Evolutionary conservation across 2,888 invertebrate genomes (phyloP), one percentile per base, ranked within the genome.

Genomic region (Embidobia sp.): DNA sequence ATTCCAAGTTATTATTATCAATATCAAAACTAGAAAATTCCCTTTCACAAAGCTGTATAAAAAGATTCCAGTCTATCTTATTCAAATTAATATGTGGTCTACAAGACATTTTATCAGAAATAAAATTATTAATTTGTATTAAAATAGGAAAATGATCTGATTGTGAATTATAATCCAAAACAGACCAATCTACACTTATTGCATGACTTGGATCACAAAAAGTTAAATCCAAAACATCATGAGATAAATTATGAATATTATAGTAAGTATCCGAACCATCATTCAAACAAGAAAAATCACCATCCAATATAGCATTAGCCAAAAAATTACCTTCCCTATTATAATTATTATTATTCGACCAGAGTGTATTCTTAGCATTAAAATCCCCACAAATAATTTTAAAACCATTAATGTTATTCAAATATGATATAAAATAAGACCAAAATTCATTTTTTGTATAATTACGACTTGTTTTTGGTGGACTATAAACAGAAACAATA

Each of bases 401-500:
- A 18, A 19, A 2, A 1, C 19, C 13, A 13, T 27, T 11, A 3
- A 22, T 3, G 5, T 22, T 44, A 2, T 22, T 10, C 10, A 44
- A 44, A 44, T 44, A 40, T 10, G 16, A 2, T 22, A 44, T 10
- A 22, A 44, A 22, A 6, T 11, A 6, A 22, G 10, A 4, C 44
- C 44, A 35, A 13, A 51, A 35, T 2, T 11, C 1, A n/a, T 15
- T 1, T 0, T 5, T 11, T 1, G 42, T 55, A 29, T 6, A 55
- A 2, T 13, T 15, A 2, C 16, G 3, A 16, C 1, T 26, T 15
- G 3, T 10, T 42, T 29, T 57, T 4, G 57, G 57, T 1, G 57
- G 42, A 31, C 40, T 40, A 42, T 42, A 57, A 2, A 57, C n/a
- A 1, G 57, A 57, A 29, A 42, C 10, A 57, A 57, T 18, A 29